Evolutionary conservation across 2,797 vertebrate species (phyloP), one percentile per base, ranked within the genome.

Genomic region (Loriculus beryllinus): DNA sequence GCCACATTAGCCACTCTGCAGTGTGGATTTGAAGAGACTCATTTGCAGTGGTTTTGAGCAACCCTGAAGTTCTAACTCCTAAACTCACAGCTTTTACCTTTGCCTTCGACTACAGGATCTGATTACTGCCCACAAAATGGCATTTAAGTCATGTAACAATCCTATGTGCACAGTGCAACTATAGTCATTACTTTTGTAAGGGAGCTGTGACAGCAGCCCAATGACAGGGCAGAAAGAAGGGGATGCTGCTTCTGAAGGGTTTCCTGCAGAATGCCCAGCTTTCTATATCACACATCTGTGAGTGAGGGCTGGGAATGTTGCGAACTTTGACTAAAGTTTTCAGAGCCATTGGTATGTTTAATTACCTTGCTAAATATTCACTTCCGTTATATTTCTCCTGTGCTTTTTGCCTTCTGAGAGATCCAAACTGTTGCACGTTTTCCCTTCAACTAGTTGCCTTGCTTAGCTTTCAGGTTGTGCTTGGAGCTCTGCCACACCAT

Each of bases 41-140:
- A 4, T 62, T 89, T 87, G 31, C 29, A 92, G 56, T 65, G 39
- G 42, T 93, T 87, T 81, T 75, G 49, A 83, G 51, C 62, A 81
- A 12, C 47, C 16, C 16, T 60, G 23, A 18, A 88, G 52, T 40
- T 95, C 48, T 43, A 45, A 35, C 39, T 90, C 52, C 33, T 72
- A 86, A 87, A 56, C n/a, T 39, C 8, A 35, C 26, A 77, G 80
- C 29, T 92, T 84, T 93, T 93, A 62, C 25, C 25, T 87, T 88
- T 70, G 85, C 70, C 70, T 79, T 37, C 5, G 48, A 48, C 77
- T 82, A 17, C 29, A 23, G 47, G 68, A 57, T 82, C 77, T 79
- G 39, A 75, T 95, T 69, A 76, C 28, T 81, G 71, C 14, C 80
- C 60, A 39, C 59, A 75, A 63, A 90, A 76, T 52, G 67, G 54